A percentile compares a stretch with the other conserved stretches of the same genome.
Evolutionary conservation across 1,140 invertebrate species (phyloP).

Genomic region (Carcinoscorpius rotundicauda): DNA sequence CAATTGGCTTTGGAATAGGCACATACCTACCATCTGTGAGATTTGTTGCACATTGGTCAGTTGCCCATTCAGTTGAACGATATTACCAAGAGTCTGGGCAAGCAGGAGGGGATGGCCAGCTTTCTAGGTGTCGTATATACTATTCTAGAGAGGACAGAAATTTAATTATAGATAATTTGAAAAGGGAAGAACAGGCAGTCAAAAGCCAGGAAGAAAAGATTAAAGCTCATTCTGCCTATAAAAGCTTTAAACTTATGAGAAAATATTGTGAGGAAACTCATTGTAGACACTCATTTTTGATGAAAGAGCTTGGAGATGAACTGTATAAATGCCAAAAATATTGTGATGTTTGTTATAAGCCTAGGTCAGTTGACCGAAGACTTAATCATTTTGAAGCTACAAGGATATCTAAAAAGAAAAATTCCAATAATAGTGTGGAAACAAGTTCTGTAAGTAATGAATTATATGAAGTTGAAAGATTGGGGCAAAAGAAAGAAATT

Average conservation of each 20-base stretch:
- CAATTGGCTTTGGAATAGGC: conserved; percentile 62
- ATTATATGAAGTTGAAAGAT: conserved; percentile 61
- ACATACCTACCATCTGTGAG: conserved; percentile 56
- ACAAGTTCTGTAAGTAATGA: conserved; percentile 42
- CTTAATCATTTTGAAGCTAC: conserved; percentile 42
- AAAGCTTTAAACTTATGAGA: conserved; percentile 60
- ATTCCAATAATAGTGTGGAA: background rate
- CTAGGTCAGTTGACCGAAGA: conserved; percentile 38
- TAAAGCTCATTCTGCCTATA: conserved; percentile 44
- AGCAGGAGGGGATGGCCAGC: conserved; percentile 49
- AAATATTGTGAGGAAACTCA: conserved; percentile 44
- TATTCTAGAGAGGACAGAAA: conserved; percentile 64
- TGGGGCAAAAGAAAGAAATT: too few species aligned
- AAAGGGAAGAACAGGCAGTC: conserved; percentile 44
- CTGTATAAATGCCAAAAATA: conserved; percentile 46
- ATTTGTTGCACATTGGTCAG: conserved; percentile 85
- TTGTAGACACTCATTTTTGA: conserved; percentile 23
- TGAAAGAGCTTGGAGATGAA: conserved; percentile 43
- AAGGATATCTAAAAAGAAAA: conserved; percentile 10
- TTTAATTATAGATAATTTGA: conserved; percentile 64
- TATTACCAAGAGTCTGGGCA: conserved; percentile 51
- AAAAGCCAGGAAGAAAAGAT: conserved; percentile 42
- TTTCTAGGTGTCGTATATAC: conserved; percentile 47
- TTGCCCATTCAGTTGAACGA: conserved; percentile 59
- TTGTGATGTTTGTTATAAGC: conserved; percentile 61